Conservation (phyloP, 2,888 invertebrate genomes). For the Priocnemis perturbator region DNA sequence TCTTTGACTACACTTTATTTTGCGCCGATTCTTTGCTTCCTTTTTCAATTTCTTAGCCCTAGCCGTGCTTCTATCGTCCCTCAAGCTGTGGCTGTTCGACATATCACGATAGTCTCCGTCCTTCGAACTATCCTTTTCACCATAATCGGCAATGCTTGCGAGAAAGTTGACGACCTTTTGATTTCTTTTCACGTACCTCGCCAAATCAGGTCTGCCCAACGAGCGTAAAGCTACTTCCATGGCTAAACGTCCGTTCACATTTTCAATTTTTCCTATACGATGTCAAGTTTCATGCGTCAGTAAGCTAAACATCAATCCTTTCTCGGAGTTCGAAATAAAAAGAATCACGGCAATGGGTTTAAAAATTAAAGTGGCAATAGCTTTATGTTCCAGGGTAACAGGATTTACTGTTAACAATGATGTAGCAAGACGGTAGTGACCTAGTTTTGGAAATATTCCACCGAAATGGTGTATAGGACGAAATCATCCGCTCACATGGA, state of each 20-base stretch:
- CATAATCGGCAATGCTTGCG: not conserved
- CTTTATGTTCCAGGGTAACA: no score
- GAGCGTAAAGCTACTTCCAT: slow-evolving; percentile 46
- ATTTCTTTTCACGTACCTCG: slow-evolving; percentile 49
- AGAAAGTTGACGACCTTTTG: slow-evolving; percentile 28
- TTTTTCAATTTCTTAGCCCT: slow-evolving; percentile 22
- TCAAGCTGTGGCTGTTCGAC: slow-evolving; percentile 16
- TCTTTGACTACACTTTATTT: no score
- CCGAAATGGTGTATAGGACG: no score
- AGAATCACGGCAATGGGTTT: no score
- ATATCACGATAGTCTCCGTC: not conserved
- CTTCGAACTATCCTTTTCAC: not conserved
- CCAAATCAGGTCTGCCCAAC: slow-evolving; percentile 57
- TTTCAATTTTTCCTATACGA: slow-evolving; percentile 20
- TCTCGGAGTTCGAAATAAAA: no score
- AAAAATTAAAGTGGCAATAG: no score
- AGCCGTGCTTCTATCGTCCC: slow-evolving; percentile 16
- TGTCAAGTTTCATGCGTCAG: not conserved
- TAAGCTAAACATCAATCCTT: no score
- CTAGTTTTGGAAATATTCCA: no score
- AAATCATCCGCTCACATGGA: no score
- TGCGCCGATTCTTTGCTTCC: no score
- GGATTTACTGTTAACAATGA: no score
- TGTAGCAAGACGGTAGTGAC: no score
- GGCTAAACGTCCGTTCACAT: slow-evolving; percentile 34